phyloP scores from a whole-genome alignment of 2,797 vertebrate species.

The Mormyrops boulengeri region DNA sequence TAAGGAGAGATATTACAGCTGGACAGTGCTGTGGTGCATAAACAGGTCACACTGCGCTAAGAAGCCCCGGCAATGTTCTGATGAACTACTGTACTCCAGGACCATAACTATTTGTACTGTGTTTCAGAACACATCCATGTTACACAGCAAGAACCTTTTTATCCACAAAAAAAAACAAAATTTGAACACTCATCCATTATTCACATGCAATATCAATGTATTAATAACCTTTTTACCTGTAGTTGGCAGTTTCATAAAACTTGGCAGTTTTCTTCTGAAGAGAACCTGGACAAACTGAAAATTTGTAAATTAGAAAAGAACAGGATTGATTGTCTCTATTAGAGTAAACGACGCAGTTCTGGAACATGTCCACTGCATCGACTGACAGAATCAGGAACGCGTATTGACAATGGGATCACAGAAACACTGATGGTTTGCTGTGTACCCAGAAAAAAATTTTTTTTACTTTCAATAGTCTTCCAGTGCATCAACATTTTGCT shows the following conservation, averaged over 20 bases:
- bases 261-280: background rate
- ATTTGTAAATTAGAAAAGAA: background rate
- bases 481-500: background rate
- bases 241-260: background rate
- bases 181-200: background rate
- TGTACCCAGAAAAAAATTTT: background rate
- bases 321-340: background rate
- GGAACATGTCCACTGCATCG: background rate
- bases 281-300: background rate
- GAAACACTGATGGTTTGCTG: background rate
- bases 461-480: background rate
- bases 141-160: background rate
- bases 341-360: background rate
- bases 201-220: background rate
- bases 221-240: background rate
- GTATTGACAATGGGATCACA: background rate
- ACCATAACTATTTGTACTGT: background rate
- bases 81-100: background rate
- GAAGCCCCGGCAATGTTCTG: background rate
- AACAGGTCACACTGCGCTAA: background rate
- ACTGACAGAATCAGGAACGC: background rate
- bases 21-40: background rate
- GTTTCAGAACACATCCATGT: background rate
- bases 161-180: background rate
- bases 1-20: background rate